Evolutionary conservation across 2,888 invertebrate species (phyloP), one percentile per base, ranked within the genome.

Genomic region (Amphipoea lucens): DNA sequence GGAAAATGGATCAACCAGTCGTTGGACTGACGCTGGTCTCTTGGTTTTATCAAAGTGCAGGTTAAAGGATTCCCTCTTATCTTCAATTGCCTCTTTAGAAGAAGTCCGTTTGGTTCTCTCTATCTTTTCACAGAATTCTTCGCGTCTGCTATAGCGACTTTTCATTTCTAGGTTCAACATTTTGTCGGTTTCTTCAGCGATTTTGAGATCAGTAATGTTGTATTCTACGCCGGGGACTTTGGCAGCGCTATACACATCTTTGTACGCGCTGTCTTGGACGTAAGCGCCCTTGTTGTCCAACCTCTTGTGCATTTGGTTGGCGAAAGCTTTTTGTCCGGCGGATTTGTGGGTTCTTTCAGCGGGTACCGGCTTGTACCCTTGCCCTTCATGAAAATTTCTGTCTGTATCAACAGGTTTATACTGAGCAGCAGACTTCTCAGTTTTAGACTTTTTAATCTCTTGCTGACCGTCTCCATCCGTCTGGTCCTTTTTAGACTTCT

Each of bases 401-500:
- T 96, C 96, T 4, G 90, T 84, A 82, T 97, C 96, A 12, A 96
- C 94, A 79, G 92, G 81, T 90, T 96, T 96, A 84, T 95, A 96
- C 83, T 95, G 95, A 23, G 95, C 91, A 57, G 92, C 83, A 7
- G 92, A 79, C 87, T 95, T 96, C 0, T 96, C 96, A 17, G 94
- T 94, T 90, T 96, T 96, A 40, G 94, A 92, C 88, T 96, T 94
- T 85, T 95, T 97, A 4, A 95, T 92, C 76, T 96, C 97, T 72
- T 94, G 94, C 74, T 95, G 94, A 57, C 94, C 92, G 60, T 96
- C 97, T 29, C 95, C 96, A 65, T 96, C 96, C 0, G 94, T 94
- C 79, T 94, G 95, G 60, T 97, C 97, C 80, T 97, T 97, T 88
- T 98, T 97, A 82, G 98, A 97, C 92, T 98, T 98, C 91, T 98